Percentiles rank a stretch among this genome's conserved stretches.
Evolutionary conservation across 2,113 vertebrate species (phyloP).

Genomic region (Calidris pygmaea): DNA sequence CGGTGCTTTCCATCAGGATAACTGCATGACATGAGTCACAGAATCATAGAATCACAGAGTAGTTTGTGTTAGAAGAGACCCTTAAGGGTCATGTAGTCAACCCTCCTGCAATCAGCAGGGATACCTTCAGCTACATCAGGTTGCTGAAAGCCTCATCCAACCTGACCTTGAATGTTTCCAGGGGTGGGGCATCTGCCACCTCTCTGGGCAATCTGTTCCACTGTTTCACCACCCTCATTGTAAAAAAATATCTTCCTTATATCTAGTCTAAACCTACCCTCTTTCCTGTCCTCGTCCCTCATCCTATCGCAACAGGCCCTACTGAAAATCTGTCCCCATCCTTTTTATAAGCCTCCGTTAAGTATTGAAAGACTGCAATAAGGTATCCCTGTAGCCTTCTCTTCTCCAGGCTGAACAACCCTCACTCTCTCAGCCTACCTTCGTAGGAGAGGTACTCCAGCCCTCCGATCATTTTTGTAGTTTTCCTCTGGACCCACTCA

Average conservation of each 20-base stretch:
- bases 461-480: not conserved
- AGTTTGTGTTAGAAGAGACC: not conserved
- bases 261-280: not conserved
- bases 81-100: not conserved
- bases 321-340: not conserved
- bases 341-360: not conserved
- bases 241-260: not conserved
- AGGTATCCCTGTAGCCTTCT: not conserved
- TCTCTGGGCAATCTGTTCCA: not conserved
- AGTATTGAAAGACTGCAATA: not conserved
- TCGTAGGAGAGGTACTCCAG: not conserved
- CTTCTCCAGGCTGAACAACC: not conserved
- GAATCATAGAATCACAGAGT: not conserved
- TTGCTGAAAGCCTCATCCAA: not conserved
- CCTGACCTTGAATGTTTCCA: not conserved
- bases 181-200: not conserved
- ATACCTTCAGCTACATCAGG: not conserved
- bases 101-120: not conserved
- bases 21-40: not conserved
- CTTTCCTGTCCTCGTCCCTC: no score
- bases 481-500: no score
- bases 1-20: not conserved
- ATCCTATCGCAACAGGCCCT: not conserved
- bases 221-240: not conserved
- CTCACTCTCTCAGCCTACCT: not conserved